Evolutionary conservation across 2,113 vertebrate genomes (phyloP).

Genomic region (Philantomba maxwellii): DNA sequence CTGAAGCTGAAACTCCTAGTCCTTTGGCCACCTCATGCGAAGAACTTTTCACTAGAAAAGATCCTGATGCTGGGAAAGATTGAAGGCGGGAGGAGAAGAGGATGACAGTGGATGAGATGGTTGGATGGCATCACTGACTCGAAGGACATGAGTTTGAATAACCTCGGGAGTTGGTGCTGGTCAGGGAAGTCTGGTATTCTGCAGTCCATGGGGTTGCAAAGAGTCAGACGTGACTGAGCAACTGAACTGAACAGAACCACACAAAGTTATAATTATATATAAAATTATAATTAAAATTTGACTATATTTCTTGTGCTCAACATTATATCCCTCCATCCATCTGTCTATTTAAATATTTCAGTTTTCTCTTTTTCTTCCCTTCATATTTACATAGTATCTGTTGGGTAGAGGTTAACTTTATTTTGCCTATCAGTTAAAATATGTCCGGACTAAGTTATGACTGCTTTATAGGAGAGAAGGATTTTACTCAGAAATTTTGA

Average conservation of each 20-base stretch:
- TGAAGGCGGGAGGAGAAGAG: neutral
- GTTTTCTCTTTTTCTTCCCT: neutral
- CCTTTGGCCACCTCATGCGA: neutral
- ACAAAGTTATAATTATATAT: neutral
- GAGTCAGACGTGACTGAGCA: neutral
- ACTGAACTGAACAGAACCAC: neutral
- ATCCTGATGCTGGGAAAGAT: neutral
- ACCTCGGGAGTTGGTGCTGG: neutral
- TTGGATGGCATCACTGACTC: neutral
- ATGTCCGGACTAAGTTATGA: neutral
- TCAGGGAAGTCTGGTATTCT: neutral
- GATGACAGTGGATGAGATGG: neutral
- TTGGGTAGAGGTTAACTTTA: neutral
- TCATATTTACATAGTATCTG: neutral
- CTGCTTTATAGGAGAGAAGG: neutral
- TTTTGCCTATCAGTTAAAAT: neutral
- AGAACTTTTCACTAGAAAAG: neutral
- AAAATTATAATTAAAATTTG: neutral
- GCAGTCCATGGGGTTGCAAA: neutral
- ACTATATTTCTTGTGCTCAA: neutral
- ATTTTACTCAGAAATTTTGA: neutral
- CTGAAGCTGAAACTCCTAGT: neutral
- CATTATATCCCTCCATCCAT: neutral
- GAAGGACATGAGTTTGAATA: neutral
- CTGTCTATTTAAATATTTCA: neutral